phyloP scores from a whole-genome alignment of 2,113 vertebrate species.

The Pseudonaja textilis region DNA sequence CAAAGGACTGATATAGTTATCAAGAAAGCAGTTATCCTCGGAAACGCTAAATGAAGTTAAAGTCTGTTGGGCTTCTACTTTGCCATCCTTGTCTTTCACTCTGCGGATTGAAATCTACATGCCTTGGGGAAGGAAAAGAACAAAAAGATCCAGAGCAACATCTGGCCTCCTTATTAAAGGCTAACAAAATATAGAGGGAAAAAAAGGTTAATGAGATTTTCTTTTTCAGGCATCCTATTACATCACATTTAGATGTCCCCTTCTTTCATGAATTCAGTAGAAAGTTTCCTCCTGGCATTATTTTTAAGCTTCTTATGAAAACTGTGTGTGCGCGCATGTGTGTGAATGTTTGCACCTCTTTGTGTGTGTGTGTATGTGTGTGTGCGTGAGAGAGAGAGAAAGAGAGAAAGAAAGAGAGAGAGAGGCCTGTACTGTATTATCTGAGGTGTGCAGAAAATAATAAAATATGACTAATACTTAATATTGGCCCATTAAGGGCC shows the following conservation, averaged over 20 bases:
- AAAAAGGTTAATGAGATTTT: conserved; percentile 30
- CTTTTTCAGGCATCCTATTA: conserved; percentile 13
- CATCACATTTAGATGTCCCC: conserved; percentile 16
- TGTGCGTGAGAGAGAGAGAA: not conserved
- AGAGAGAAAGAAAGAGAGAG: not conserved
- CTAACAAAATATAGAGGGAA: conserved; percentile 8
- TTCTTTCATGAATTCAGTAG: not conserved
- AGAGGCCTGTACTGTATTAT: not conserved
- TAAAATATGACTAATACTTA: not conserved
- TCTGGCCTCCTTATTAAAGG: conserved; percentile 53
- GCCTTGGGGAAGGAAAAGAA: conserved; percentile 34
- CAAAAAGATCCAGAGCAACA: conserved; percentile 46
- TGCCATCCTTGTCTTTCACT: conserved; percentile 30
- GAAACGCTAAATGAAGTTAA: conserved; percentile 61
- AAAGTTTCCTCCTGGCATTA: conserved; percentile 7
- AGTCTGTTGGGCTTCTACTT: conserved; percentile 48
- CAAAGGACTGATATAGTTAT: conserved; percentile 38
- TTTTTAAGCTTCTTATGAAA: conserved; percentile 15
- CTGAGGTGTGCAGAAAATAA: not conserved
- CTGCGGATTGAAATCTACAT: conserved; percentile 23
- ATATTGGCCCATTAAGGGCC: not conserved
- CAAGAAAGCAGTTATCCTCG: conserved; percentile 49
- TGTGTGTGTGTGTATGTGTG: not conserved
- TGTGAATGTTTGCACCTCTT: not conserved
- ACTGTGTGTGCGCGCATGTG: no score